Base-by-base conservation (phyloP, 2,113 vertebrate genomes). In the Ciconia maguari region DNA sequence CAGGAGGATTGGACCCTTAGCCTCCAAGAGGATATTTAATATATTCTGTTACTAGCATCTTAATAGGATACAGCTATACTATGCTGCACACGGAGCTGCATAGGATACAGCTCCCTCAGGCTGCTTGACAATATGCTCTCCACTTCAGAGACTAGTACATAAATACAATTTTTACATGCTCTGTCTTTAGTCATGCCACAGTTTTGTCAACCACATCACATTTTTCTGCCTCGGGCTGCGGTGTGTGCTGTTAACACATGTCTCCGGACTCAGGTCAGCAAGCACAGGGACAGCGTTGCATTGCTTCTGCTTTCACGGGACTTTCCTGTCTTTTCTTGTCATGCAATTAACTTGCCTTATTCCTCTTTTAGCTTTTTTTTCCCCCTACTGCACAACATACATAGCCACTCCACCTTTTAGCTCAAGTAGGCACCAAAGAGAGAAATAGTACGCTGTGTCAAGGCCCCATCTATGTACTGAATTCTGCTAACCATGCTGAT, bases 151-250 rank as follows among this genome's bases (percentile, higher is more conserved):
- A 87, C 83, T 80, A 70, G 87, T 77, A 94, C 89, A 91, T 91
- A 95, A 97, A 96, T 92, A 95, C 80, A 95, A 87, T 93, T 94
- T 91, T 94, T 91, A 94, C 93, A 89, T 94, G 96, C 93, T 95
- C 94, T 90, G 57, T 93, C 95, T 97, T 97, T 95, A 97, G 94
- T 95, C 95, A 96, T 87, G 94, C 95, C 94, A 94, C 92, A 91
- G 87, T 97, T 97, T 97, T 90, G 89, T 97, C 91, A 96, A 83
- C 82, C 90, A 78, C 93, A 95, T 96, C 97, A 95, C 79, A 96
- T 97, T 96, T 96, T 96, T 52, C 87, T 94, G 89, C 95, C 91
- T 91, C 8, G 1, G 95, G 95, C 93, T 74, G 68, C 0, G 1
- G 81, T 83, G 93, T 94, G 61, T 75, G 75, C 83, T 91, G 74